These are phyloP conservation scores for Patella ulyssiponensis DNA, from an alignment of 2,888 invertebrate genomes.

Conservation along the genomic window DNA sequence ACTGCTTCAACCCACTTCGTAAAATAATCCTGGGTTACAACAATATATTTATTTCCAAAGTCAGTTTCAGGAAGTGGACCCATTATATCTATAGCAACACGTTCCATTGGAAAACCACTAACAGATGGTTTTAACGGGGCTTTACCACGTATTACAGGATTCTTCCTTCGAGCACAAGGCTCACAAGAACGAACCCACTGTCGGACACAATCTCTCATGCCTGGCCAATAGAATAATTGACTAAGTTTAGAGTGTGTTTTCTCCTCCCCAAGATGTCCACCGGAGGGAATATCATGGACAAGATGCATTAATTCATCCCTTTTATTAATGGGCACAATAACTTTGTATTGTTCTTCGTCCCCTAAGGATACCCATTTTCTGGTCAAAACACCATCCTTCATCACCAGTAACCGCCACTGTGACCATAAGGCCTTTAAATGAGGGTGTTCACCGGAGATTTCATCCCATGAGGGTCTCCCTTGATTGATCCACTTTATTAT, in stretches of 20 bases:
- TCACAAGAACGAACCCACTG: not conserved
- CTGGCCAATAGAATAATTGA: not conserved
- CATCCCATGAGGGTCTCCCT: not conserved
- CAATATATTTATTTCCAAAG: slow-evolving; percentile 1
- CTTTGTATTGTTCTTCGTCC: too few relatives aligned
- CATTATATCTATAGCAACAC: slow-evolving; percentile 19
- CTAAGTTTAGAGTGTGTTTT: not conserved
- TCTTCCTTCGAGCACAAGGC: not conserved
- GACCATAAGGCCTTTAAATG: slow-evolving; percentile 6
- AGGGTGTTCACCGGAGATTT: not conserved
- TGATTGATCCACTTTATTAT: not conserved
- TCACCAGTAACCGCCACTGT: not conserved
- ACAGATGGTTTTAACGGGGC: slow-evolving; percentile 1
- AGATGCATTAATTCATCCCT: not conserved
- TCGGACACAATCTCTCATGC: not conserved
- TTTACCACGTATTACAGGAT: not conserved
- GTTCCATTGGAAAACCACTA: slow-evolving; percentile 8
- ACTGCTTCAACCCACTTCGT: slow-evolving; percentile 11
- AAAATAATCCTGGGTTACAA: slow-evolving; percentile 7
- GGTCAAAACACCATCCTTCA: not conserved
- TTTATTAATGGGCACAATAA: not conserved
- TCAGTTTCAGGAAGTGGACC: slow-evolving; percentile 25
- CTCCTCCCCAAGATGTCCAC: slow-evolving; percentile 9
- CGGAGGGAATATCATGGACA: not conserved
- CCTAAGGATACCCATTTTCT: too few relatives aligned